phyloP scores from a whole-genome alignment of 2,888 invertebrate genomes.

The Tubulanus polymorphus region DNA sequence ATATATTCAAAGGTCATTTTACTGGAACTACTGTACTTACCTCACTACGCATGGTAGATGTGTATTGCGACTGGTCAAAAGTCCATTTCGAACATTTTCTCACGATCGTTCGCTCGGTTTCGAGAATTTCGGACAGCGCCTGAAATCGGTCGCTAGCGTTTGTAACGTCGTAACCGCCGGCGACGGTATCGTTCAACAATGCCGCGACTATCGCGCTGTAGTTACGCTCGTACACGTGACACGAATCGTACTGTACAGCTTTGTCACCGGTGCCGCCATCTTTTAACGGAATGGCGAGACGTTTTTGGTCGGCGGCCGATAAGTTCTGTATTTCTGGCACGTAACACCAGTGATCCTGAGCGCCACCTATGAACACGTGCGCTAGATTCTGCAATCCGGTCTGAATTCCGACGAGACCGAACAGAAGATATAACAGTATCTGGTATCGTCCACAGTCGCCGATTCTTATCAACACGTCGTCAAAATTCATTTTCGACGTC shows the following conservation, averaged over 20 bases:
- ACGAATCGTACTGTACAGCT: conserved; percentile 1
- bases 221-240: conserved; percentile 3
- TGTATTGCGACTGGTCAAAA: background rate
- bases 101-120: background rate
- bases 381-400: conserved; percentile 20
- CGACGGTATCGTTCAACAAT: too few species aligned
- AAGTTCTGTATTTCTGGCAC: conserved; percentile 12
- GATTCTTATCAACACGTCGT: conserved; percentile 14
- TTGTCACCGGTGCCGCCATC: background rate
- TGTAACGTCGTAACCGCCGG: too few species aligned
- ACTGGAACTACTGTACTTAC: too few species aligned
- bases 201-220: too few species aligned
- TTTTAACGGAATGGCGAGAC: conserved; percentile 10
- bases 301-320: conserved; percentile 8
- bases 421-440: conserved; percentile 16
- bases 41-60: background rate
- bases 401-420: conserved; percentile 17
- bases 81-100: background rate
- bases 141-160: too few species aligned
- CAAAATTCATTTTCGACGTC: conserved; percentile 18
- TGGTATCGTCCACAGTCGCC: conserved; percentile 19
- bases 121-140: background rate
- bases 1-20: too few species aligned
- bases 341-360: conserved; percentile 19
- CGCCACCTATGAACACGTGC: conserved; percentile 18